A percentile compares a stretch with the other conserved stretches of the same genome.
phyloP scores from a whole-genome alignment of 2,113 vertebrate species.

The Polypterus senegalus region DNA sequence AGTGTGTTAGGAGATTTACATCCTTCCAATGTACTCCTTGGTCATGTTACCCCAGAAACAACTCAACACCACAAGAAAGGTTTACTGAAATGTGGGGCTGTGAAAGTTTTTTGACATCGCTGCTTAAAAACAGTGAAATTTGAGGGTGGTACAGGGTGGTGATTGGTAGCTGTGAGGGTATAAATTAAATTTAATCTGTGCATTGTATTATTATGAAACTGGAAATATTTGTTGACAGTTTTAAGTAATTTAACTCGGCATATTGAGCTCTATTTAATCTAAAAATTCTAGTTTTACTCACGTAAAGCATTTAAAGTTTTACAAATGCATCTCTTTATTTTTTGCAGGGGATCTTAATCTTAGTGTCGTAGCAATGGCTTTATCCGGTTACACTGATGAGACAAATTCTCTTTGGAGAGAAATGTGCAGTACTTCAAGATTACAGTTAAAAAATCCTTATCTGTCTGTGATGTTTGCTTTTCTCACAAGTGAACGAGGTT shows the following conservation, averaged over 20 bases:
- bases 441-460: conserved; percentile 88
- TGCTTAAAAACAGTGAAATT: no score
- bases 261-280: not conserved
- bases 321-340: conserved; percentile 14
- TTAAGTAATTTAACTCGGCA: not conserved
- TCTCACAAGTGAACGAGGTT: conserved; percentile 86
- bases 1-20: no score
- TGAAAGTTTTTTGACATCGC: no score
- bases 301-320: not conserved
- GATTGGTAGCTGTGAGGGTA: no score
- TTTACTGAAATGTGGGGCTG: no score
- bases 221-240: no score
- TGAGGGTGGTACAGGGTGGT: no score
- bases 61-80: no score
- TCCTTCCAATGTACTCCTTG: no score
- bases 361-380: conserved; percentile 96
- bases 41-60: no score
- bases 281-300: not conserved
- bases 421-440: conserved; percentile 88
- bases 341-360: conserved; percentile 83
- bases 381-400: conserved; percentile 93
- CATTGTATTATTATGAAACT: not conserved
- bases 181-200: not conserved
- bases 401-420: conserved; percentile 94
- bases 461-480: conserved; percentile 95